A percentile compares a stretch with the other conserved stretches of the same genome.
phyloP scores from a whole-genome alignment of 2,888 invertebrate genomes.

The Darwinula stevensoni region DNA sequence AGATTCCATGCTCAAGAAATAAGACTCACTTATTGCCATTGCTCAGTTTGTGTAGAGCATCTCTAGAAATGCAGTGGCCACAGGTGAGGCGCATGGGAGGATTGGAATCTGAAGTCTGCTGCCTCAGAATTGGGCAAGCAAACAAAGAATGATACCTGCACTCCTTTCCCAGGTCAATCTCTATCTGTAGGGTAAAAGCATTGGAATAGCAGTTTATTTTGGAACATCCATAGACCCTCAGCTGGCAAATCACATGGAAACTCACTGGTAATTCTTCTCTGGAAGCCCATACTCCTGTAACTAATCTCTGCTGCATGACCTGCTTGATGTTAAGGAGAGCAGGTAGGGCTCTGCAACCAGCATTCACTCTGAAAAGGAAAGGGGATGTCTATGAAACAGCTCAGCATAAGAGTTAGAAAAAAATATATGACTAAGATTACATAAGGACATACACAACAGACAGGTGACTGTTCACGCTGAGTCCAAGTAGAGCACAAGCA shows the following conservation, averaged over 20 bases:
- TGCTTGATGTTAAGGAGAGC: conserved; percentile 77
- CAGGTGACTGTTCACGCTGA: conserved; percentile 64
- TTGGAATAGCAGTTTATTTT: too few species aligned
- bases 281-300: conserved; percentile 52
- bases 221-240: too few species aligned
- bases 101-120: conserved; percentile 80
- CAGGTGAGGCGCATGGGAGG: conserved; percentile 91
- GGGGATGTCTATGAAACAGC: too few species aligned
- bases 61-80: conserved; percentile 91
- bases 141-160: conserved; percentile 90
- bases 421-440: neutral
- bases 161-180: conserved; percentile 68
- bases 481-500: conserved; percentile 62
- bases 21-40: conserved; percentile 53
- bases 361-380: conserved; percentile 47
- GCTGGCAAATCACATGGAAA: conserved; percentile 10
- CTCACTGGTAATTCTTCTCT: conserved; percentile 79
- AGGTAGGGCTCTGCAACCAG: conserved; percentile 76
- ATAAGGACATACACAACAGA: conserved; percentile 35
- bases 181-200: conserved; percentile 33
- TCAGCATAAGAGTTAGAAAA: conserved; percentile 9
- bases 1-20: neutral
- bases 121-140: conserved; percentile 89
- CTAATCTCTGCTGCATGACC: conserved; percentile 54
- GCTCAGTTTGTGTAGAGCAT: conserved; percentile 81